phyloP scores from a whole-genome alignment of 2,888 invertebrate species.

The Exephanes ischioxanthus region DNA sequence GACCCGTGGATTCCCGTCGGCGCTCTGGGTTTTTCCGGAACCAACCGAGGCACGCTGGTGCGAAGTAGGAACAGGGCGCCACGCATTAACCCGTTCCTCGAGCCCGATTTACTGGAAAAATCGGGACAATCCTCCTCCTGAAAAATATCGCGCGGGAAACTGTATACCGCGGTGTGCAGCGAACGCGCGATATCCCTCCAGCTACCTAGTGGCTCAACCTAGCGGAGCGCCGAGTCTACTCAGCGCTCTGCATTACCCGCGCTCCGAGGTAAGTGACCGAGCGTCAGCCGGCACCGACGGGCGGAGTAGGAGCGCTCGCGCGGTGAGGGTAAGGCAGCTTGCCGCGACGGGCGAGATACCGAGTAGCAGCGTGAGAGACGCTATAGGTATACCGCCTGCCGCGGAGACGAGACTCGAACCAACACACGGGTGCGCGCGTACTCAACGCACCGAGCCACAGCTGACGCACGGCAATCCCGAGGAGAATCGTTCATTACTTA shows the following conservation, averaged over 20 bases:
- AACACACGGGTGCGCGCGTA: not conserved
- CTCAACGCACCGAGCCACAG: not conserved
- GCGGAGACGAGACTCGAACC: not conserved
- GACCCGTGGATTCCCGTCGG: not conserved
- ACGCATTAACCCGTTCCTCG: conserved; percentile 11
- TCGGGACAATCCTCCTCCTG: not conserved
- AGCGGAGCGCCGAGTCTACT: too few relatives aligned
- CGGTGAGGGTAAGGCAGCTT: not conserved
- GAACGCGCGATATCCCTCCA: not conserved
- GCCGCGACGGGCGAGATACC: not conserved
- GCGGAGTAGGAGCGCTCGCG: not conserved
- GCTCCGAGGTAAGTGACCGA: too few relatives aligned
- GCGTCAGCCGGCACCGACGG: too few relatives aligned
- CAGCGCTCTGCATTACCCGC: too few relatives aligned
- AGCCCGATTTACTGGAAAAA: conserved; percentile 5
- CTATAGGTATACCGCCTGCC: not conserved
- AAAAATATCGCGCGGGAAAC: not conserved
- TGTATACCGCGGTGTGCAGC: not conserved
- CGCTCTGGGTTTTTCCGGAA: not conserved
- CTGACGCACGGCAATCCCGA: not conserved
- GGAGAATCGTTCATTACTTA: not conserved
- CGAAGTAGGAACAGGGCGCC: conserved; percentile 7
- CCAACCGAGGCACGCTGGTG: conserved; percentile 18
- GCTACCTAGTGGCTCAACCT: not conserved
- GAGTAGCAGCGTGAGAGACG: not conserved